Conservation (phyloP, 2,888 invertebrate species). For the Yponomeuta evonymella region DNA sequence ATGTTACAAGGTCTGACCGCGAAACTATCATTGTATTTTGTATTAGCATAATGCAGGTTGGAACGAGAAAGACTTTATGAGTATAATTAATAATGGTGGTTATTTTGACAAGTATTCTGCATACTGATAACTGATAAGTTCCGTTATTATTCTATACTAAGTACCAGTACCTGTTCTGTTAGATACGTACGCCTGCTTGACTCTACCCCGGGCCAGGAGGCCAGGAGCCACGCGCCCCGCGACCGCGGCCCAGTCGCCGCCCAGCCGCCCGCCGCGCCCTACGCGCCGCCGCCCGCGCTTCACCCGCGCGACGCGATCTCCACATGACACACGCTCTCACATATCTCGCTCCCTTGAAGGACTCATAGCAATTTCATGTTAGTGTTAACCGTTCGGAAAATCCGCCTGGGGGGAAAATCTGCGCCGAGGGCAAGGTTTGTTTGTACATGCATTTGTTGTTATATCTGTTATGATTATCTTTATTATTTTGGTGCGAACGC, state of each 20-base stretch:
- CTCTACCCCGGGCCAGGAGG: not conserved
- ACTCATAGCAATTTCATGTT: not conserved
- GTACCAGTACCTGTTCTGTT: no score
- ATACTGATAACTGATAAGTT: no score
- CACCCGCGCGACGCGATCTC: slow-evolving; percentile 25
- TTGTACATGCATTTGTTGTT: slow-evolving; percentile 7
- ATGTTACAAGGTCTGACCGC: no score
- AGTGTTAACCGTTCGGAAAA: slow-evolving; percentile 13
- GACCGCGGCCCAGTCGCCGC: slow-evolving; percentile 60
- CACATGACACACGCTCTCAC: not conserved
- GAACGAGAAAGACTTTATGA: no score
- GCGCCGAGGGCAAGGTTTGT: slow-evolving; percentile 7
- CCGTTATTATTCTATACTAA: no score
- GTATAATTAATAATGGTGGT: no score
- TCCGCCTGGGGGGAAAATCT: not conserved
- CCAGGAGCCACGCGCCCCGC: slow-evolving; percentile 12
- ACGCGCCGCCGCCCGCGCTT: slow-evolving; percentile 24
- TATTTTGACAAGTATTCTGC: no score
- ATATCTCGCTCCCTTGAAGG: not conserved
- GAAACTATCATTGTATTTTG: no score
- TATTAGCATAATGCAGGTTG: no score
- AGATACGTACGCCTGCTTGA: no score
- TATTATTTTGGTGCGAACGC: not conserved
- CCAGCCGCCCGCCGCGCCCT: slow-evolving; percentile 35
- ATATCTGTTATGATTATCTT: not conserved